phyloP scores from a whole-genome alignment of 2,113 vertebrate genomes.

The Oryzias woworae region DNA sequence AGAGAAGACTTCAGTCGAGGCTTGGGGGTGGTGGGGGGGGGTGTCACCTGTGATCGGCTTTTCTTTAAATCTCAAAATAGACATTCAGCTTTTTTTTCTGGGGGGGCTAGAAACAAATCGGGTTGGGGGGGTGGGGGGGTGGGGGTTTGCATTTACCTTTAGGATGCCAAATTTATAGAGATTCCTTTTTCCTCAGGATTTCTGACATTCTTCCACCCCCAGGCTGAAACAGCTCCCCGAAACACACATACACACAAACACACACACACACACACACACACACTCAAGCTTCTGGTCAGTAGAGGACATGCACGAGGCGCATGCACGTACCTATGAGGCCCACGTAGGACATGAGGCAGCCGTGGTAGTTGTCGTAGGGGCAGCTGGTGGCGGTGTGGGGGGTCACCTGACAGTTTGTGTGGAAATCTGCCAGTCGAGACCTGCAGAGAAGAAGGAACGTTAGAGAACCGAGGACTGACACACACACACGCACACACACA shows the following conservation, averaged over 20 bases:
- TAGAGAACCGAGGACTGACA: not conserved
- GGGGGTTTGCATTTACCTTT: not conserved
- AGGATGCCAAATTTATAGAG: no score
- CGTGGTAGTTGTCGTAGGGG: constrained; percentile 89
- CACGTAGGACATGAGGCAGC: constrained; percentile 89
- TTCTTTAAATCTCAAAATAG: constrained; percentile 3
- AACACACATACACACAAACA: no score
- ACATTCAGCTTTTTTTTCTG: not conserved
- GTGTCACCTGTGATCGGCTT: constrained; percentile 19
- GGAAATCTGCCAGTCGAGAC: constrained; percentile 92
- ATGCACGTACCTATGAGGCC: constrained; percentile 88
- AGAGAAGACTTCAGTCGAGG: constrained; percentile 36
- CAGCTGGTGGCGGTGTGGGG: constrained; percentile 84
- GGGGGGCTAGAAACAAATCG: not conserved
- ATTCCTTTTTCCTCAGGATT: not conserved
- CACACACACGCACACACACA: no score
- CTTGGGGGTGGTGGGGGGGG: constrained; percentile 2
- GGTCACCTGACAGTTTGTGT: constrained; percentile 88
- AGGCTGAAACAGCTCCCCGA: not conserved
- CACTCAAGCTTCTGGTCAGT: no score
- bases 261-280: no score
- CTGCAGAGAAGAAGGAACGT: constrained; percentile 56
- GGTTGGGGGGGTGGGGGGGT: not conserved
- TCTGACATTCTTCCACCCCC: no score
- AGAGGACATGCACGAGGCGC: no score